phyloP scores from a whole-genome alignment of 92 coral and sea anemone genomes.

The Palythoa caribaeorum region DNA sequence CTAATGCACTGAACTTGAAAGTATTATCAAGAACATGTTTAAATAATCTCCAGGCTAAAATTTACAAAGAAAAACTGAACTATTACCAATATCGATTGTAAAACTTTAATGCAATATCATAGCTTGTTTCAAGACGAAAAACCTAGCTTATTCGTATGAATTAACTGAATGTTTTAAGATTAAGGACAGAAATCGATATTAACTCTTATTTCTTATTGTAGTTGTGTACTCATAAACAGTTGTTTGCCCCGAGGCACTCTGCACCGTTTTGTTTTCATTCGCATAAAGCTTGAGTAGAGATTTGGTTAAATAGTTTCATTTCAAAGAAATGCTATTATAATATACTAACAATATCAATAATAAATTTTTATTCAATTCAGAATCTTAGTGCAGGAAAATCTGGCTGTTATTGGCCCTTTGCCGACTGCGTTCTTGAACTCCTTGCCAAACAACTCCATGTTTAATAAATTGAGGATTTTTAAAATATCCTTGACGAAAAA shows the following conservation, averaged over 20 bases:
- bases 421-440: slow-evolving; percentile 4
- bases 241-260: neutral
- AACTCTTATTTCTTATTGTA: neutral
- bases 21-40: too few relatives aligned
- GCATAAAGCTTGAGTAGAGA: neutral
- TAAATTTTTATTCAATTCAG: slow-evolving; percentile 15
- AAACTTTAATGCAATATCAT: too few relatives aligned
- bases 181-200: neutral
- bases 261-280: slow-evolving; percentile 23
- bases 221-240: slow-evolving; percentile 11
- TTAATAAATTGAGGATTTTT: neutral
- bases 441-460: neutral
- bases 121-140: neutral
- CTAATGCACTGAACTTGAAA: too few relatives aligned
- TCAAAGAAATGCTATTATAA: slow-evolving; percentile 36
- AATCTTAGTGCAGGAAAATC: neutral
- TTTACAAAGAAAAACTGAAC: too few relatives aligned
- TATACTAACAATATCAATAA: slow-evolving; percentile 14
- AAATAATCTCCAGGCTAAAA: too few relatives aligned
- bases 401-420: slow-evolving; percentile 10
- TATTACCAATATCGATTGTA: too few relatives aligned
- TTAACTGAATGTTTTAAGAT: neutral
- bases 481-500: neutral
- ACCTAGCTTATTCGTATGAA: neutral
- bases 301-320: slow-evolving; percentile 39